These are phyloP conservation scores for Phylloscopus trochiloides DNA, from an alignment of 2,113 vertebrate species.

Conservation along the genomic window DNA sequence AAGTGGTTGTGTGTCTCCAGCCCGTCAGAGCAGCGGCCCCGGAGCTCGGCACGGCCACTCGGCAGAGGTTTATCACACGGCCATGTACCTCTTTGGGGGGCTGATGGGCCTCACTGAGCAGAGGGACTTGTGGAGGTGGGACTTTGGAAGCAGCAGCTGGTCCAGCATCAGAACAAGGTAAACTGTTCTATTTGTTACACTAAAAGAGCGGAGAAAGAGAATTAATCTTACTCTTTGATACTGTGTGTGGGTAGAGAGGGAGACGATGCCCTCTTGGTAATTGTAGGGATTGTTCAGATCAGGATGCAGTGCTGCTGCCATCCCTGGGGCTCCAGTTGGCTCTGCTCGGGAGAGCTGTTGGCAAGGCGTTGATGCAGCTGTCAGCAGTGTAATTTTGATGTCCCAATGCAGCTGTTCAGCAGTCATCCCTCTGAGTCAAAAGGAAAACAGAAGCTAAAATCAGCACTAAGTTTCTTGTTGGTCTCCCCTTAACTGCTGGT, in stretches of 20 bases:
- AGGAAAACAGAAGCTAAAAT: background rate
- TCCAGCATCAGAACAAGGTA: constrained; percentile 79
- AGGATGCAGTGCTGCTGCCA: background rate
- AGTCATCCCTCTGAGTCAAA: background rate
- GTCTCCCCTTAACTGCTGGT: background rate
- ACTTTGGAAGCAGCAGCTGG: constrained; percentile 73
- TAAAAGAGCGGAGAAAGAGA: background rate
- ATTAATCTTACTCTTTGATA: background rate
- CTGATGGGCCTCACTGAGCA: constrained; percentile 82
- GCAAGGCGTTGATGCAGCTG: background rate
- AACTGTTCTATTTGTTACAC: background rate
- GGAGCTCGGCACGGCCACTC: constrained; percentile 84
- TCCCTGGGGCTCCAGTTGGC: background rate
- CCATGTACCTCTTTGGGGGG: constrained; percentile 85
- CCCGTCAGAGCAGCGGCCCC: constrained; percentile 50
- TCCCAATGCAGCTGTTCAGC: background rate
- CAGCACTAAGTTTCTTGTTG: background rate
- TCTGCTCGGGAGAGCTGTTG: background rate
- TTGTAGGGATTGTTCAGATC: background rate
- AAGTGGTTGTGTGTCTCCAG: constrained; percentile 70
- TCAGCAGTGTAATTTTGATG: background rate
- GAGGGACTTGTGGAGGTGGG: constrained; percentile 87
- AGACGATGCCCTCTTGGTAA: background rate
- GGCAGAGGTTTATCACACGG: constrained; percentile 68
- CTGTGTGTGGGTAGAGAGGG: rapidly evolving